A percentile compares a stretch with the other conserved stretches of the same genome.
Evolutionary conservation across 2,113 vertebrate species (phyloP).

Genomic region (Agapornis roseicollis): DNA sequence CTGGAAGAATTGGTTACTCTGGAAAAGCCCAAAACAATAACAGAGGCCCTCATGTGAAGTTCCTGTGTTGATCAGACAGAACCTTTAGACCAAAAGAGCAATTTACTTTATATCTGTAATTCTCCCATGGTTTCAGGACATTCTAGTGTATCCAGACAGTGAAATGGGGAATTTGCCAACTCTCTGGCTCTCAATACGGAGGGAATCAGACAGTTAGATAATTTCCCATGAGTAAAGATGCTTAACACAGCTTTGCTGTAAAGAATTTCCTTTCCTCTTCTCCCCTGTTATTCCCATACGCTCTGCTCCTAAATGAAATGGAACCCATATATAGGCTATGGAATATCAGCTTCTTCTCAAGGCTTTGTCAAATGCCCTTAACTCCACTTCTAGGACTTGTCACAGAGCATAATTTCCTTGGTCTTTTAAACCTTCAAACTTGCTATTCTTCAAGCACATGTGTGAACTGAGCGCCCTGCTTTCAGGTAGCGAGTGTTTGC

Average conservation of each 20-base stretch:
- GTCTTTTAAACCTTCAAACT: background rate
- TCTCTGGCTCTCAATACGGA: background rate
- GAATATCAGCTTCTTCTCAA: background rate
- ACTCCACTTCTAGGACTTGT: background rate
- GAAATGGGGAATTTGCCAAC: background rate
- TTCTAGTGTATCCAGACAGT: background rate
- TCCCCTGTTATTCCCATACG: background rate
- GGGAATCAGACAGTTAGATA: background rate
- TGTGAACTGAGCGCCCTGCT: background rate
- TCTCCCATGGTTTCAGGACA: background rate
- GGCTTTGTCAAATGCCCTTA: background rate
- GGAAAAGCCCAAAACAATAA: background rate
- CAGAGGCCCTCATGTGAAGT: background rate
- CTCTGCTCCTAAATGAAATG: background rate
- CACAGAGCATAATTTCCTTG: background rate
- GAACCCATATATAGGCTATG: background rate
- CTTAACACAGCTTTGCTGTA: background rate
- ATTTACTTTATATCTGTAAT: background rate
- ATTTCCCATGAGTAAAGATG: background rate
- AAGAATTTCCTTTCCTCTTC: background rate
- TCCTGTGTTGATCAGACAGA: background rate
- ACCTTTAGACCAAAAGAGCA: background rate
- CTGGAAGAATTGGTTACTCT: background rate
- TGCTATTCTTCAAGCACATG: background rate
- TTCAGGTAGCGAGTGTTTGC: background rate